Evolutionary conservation across 1,140 invertebrate species (phyloP).

Genomic region (Caligus rogercresseyi): DNA sequence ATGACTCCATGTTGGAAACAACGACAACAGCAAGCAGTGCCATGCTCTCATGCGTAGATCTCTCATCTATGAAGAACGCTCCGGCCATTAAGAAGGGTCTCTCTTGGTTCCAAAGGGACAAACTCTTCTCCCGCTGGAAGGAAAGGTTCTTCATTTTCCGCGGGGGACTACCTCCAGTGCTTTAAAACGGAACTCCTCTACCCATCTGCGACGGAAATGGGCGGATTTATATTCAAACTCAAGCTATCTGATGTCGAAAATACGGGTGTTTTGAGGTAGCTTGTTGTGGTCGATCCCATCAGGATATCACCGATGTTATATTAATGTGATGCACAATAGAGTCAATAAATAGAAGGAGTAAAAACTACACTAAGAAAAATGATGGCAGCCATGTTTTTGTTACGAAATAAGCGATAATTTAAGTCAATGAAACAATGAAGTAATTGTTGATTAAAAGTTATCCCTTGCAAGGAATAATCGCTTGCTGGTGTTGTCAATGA

Average conservation of each 20-base stretch:
- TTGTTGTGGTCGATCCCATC: no score
- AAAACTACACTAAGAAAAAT: no score
- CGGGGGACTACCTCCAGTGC: constrained; percentile 26
- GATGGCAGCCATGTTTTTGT: no score
- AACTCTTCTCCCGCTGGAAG: constrained; percentile 27
- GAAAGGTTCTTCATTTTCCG: constrained; percentile 27
- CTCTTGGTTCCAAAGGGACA: constrained; percentile 26
- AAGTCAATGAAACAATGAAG: no score
- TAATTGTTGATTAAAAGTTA: no score
- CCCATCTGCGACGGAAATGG: constrained; percentile 26
- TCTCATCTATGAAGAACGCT: constrained; percentile 1
- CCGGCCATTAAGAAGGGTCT: constrained; percentile 26
- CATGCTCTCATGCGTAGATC: not conserved
- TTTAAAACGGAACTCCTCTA: constrained; percentile 26
- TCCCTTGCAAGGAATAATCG: no score
- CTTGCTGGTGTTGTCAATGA: no score
- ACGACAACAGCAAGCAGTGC: not conserved
- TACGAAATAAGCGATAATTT: no score
- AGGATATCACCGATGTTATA: no score
- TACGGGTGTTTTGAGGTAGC: no score
- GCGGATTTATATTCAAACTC: constrained; percentile 27
- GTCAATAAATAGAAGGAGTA: no score
- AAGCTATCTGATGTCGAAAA: constrained; percentile 11
- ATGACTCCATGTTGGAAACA: not conserved
- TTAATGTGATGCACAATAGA: no score